Evolutionary conservation across 2,113 vertebrate genomes (phyloP), one percentile per base, ranked within the genome.

Genomic region (Oreochromis spilurus): DNA sequence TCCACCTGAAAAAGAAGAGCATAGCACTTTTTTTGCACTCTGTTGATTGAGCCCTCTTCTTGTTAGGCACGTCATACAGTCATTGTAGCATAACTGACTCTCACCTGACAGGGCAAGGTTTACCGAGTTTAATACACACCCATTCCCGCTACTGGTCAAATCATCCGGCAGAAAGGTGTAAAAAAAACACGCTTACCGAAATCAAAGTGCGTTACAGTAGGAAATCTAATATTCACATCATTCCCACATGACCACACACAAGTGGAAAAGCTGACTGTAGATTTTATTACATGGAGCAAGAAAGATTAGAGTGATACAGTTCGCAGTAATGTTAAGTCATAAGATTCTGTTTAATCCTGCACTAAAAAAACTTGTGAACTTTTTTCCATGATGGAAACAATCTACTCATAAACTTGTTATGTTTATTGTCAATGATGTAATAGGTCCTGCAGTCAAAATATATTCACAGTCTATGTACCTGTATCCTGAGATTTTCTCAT

Each of bases 261-360:
- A 17, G 57, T 84, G 89, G 93, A 92, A 91, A 93, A 79, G 84
- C 83, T 91, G 90, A 91, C 70, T 72, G 31, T 62, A 60, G 19
- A 77, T 84, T 89, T 85, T 84, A 89, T 78, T 50, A 78, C 26
- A 54, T 2, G 11, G 31, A 54, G 11, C 17, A 21, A 50, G 17
- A 14, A 24, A 38, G 62, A 70, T 85, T 54, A 82, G 14, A 75
- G 4, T 34, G 52, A 85, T 7, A 55, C 9, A 53, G 58, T 65
- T 21, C 1, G 60, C 6, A 58, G 26, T 80, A n/a, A 70, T 55
- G 9, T 75, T 6, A 86, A 81, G 50, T 88, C 84, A 80, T 53
- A n/a, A 31, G 67, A 84, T 40, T 53, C 19, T 62, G 21, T 79
- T 12, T 57, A 12, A 67, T 54, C 31, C 67, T 58, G 48, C 58